Conservation (phyloP, 1,140 invertebrate genomes). For the Branchinecta lynchi region DNA sequence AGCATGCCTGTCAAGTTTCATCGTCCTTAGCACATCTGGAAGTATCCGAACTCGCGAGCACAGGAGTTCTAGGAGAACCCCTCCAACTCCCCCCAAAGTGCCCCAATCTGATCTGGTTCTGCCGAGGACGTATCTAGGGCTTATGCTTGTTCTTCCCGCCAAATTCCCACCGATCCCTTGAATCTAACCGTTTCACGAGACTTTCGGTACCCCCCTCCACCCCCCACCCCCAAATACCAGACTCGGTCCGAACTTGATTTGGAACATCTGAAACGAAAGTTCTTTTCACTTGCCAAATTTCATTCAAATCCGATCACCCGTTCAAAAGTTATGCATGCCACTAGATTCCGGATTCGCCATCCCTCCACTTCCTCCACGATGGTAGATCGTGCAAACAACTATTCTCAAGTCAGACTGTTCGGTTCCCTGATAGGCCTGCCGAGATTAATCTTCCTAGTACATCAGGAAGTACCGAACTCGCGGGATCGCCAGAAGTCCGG, state of each 20-base stretch:
- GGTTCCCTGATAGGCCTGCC: too few relatives aligned
- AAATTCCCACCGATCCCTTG: background rate
- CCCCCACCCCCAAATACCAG: background rate
- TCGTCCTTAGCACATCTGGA: too few relatives aligned
- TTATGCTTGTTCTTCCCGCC: constrained; percentile 9
- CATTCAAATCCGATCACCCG: background rate
- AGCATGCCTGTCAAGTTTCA: too few relatives aligned
- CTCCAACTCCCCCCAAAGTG: background rate
- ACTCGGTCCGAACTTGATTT: background rate
- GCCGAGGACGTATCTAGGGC: background rate
- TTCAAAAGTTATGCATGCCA: background rate
- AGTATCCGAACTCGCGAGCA: too few relatives aligned
- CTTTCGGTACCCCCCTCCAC: background rate
- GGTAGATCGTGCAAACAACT: too few relatives aligned
- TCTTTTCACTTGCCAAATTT: constrained; percentile 5
- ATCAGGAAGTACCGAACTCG: too few relatives aligned
- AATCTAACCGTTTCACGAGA: background rate
- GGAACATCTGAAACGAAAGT: background rate
- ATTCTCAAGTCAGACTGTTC: too few relatives aligned
- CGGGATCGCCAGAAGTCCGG: too few relatives aligned
- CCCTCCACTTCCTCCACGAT: too few relatives aligned
- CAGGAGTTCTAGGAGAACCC: background rate
- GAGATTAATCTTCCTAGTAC: too few relatives aligned
- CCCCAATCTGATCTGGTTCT: background rate
- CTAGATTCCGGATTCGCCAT: background rate